Evolutionary conservation across 2,113 vertebrate species (phyloP), one percentile per base, ranked within the genome.

Genomic region (Prionailurus viverrinus): DNA sequence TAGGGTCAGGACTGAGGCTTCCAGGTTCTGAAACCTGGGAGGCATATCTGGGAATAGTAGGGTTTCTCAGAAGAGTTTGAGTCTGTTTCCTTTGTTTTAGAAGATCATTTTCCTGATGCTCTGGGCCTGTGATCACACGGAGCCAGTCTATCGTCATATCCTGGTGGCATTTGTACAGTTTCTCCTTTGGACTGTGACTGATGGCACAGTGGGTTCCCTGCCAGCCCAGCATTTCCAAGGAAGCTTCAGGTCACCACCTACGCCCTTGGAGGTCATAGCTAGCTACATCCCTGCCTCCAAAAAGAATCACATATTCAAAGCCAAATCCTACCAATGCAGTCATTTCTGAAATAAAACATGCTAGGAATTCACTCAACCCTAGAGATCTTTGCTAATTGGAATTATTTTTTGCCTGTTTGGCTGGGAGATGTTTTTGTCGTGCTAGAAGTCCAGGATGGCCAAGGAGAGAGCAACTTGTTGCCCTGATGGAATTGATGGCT

Each of bases 281-380:
- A 93, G 94, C 51, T 48, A 11, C n/a, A 53, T 41, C 71, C 81
- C 41, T 79, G 45, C 9, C 5, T 55, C 79, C 73, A 55, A 95
- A 81, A 94, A 93, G 87, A 90, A 73, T 58, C 80, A 55, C 36
- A 16, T 8, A 41, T 7, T 41, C 53, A 21, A 81, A 79, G 55
- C 83, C 48, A 63, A 63, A 82, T 74, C 71, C 93, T 78, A 51
- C 87, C 61, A 68, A 87, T 41, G 33, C 83, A 68, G 41, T 58
- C 23, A 45, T 89, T 94, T 96, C 91, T 91, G 80, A 91, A 78
- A 69, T 91, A 82, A 88, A 86, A 90, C 61, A 82, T 41, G n/a
- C 25, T 66, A 90, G 93, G 94, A 90, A 89, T 96, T 79, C 63
- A 92, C 78, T 85, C 92, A 82, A 45, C 68, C 11, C 8, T 76